A percentile compares a stretch with the other conserved stretches of the same genome.
phyloP scores from a whole-genome alignment of 2,113 vertebrate species.

The Gnathonemus echidnorhynchus region DNA sequence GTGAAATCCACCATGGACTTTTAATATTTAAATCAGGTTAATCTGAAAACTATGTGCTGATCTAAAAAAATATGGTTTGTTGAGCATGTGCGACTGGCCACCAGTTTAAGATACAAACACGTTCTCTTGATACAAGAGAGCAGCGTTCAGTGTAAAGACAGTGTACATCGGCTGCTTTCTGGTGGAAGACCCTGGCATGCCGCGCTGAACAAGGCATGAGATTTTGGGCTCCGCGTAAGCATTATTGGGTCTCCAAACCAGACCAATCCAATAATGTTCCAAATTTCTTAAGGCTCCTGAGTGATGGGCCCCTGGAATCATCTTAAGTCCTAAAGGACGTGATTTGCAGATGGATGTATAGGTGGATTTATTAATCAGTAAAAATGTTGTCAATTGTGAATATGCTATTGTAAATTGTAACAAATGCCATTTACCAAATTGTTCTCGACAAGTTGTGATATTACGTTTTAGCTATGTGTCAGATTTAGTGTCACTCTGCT shows the following conservation, averaged over 20 bases:
- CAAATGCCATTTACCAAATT: neutral
- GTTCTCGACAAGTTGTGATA: neutral
- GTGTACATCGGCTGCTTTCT: neutral
- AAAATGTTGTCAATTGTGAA: neutral
- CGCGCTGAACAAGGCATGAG: neutral
- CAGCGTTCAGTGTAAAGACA: neutral
- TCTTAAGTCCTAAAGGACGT: neutral
- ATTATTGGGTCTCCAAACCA: neutral
- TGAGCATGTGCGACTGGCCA: neutral
- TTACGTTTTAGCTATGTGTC: neutral
- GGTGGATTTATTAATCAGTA: neutral
- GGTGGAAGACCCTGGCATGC: neutral
- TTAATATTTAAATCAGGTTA: neutral
- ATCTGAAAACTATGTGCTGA: neutral
- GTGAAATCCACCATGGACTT: neutral
- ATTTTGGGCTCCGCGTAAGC: neutral
- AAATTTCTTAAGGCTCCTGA: neutral
- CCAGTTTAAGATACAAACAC: neutral
- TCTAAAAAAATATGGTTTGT: neutral
- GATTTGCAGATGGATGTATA: neutral
- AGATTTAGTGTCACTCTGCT: neutral
- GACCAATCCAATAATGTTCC: neutral
- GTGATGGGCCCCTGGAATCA: neutral
- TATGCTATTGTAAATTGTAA: too few species aligned
- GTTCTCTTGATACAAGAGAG: too few species aligned